Evolutionary conservation across 2,113 vertebrate genomes (phyloP), one percentile per base, ranked within the genome.

Genomic region (Chitala chitala): DNA sequence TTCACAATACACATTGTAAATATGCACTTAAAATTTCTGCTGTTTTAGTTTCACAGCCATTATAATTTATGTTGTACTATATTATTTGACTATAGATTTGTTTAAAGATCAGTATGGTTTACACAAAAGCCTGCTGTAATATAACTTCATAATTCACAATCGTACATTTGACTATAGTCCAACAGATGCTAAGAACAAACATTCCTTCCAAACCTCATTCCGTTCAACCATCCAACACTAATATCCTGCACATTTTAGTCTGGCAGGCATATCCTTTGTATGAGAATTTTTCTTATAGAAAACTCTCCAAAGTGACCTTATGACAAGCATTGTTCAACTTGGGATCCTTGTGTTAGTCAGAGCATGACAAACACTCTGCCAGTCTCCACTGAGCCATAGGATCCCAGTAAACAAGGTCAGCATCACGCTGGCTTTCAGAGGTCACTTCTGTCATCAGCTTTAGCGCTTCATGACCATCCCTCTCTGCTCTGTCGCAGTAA

Each of bases 261-360:
- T 63, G 33, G 38, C n/a, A 33, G 59, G n/a, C 20, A 3, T 38
- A 20, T 5, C 33, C n/a, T 33, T 29, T 17, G 1, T 36, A 20
- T 63, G 10, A 29, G 38, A 38, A 38, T 38, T 29, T 63, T 63
- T 63, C 33, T n/a, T 46, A 6, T 46, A 46, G 5, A 4, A 46
- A 46, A 12, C 44, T 77, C 42, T 63, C 42, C 33, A 51, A 74
- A 53, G 44, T 65, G 31, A 66, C 48, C 61, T 50, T 20, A 10
- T 53, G 68, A 40, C 24, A 66, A n/a, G 53, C 44, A 1, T 26
- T 50, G 29, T 33, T 48, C 44, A 50, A 42, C 44, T 48, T 1
- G 15, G 65, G 65, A 7, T 65, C 15, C 61, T 40, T 40, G 20
- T 44, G 38, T 40, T 66, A 8, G 3, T 44, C 12, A 46, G n/a